Base-by-base conservation (phyloP, 1,140 invertebrate genomes). In the Caenorhabditis tropicalis region DNA sequence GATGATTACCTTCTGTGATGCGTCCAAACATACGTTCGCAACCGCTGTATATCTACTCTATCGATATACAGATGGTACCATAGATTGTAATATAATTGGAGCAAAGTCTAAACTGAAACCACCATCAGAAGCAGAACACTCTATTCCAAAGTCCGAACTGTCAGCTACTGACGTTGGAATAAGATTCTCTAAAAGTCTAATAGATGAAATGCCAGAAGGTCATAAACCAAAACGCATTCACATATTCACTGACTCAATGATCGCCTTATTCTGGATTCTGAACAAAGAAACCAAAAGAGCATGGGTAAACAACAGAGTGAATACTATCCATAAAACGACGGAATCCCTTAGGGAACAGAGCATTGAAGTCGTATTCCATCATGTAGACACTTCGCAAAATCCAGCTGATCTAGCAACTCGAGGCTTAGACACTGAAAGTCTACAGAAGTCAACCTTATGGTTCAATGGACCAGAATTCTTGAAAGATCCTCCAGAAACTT, bases 101-200 rank as follows among this genome's bases (percentile, higher is more conserved):
- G 51, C 51, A 1, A 82, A 82, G 27, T 36, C 24, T 3, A 82
- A 60, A 33, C 2, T 82, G 10, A 65, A 21, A 15, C 81, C 81
- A n/a, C 10, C n/a, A 10, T 12, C 19, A 6, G 56, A 21, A 15
- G 1, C 58, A 0, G 31, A 16, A n/a, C 16, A 5, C 9, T 43
- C 53, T 1, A 82, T 82, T 21, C 81, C 81, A 21, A 0, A 24
- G 15, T 49, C 65, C n/a, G 81, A 82, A 24, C 15, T 65, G 15
- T 15, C 29, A 27, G 53, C 51, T 36, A n/a, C n/a, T 4, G 58
- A 65, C 5, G 36, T 65, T 2, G 58, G 58, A n/a, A 19, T 36
- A 3, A 33, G 31, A 36, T 15, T 19, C 9, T 9, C 58, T 15
- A 4, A 9, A n/a, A 15, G 9, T 65, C 29, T 36, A 4, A 36